phyloP scores from a whole-genome alignment of 92 coral and sea anemone species.

The Siderastrea radians region DNA sequence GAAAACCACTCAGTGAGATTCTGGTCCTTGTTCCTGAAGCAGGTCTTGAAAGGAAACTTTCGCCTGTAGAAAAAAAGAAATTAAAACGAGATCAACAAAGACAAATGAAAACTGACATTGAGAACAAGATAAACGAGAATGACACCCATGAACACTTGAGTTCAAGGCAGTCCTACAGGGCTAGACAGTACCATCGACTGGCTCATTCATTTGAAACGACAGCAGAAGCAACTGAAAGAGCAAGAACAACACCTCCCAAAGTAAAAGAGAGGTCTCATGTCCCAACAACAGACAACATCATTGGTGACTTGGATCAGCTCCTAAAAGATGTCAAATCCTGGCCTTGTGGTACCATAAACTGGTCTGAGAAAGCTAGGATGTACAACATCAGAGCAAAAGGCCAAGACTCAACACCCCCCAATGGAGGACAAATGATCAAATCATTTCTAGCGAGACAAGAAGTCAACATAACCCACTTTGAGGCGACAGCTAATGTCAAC shows the following conservation, averaged over 20 bases:
- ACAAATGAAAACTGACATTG: conserved; percentile 27
- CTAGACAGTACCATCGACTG: conserved; percentile 34
- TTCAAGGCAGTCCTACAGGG: too few relatives aligned
- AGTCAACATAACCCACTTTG: too few relatives aligned
- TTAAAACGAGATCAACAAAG: conserved; percentile 34
- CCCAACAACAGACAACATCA: too few relatives aligned
- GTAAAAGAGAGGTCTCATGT: conserved; percentile 37
- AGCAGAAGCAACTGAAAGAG: conserved; percentile 41
- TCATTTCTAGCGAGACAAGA: too few relatives aligned
- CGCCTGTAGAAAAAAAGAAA: conserved; percentile 31
- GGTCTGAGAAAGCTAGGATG: too few relatives aligned
- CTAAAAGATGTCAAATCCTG: too few relatives aligned
- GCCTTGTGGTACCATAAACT: too few relatives aligned
- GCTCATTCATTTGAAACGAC: conserved; percentile 59
- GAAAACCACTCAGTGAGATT: conserved; percentile 38
- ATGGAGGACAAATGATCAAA: too few relatives aligned
- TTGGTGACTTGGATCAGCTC: too few relatives aligned
- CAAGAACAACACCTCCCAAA: conserved; percentile 35
- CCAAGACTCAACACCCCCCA: too few relatives aligned
- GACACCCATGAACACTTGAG: conserved; percentile 28
- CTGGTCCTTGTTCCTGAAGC: conserved; percentile 50
- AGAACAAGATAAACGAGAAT: conserved; percentile 16
- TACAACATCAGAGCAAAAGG: too few relatives aligned
- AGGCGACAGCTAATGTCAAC: too few relatives aligned
- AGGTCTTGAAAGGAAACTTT: conserved; percentile 45